Percentiles rank a stretch among this genome's conserved stretches.
These are phyloP conservation scores for Candidula unifasciata DNA, from an alignment of 2,888 invertebrate genomes.

Conservation along the genomic window DNA sequence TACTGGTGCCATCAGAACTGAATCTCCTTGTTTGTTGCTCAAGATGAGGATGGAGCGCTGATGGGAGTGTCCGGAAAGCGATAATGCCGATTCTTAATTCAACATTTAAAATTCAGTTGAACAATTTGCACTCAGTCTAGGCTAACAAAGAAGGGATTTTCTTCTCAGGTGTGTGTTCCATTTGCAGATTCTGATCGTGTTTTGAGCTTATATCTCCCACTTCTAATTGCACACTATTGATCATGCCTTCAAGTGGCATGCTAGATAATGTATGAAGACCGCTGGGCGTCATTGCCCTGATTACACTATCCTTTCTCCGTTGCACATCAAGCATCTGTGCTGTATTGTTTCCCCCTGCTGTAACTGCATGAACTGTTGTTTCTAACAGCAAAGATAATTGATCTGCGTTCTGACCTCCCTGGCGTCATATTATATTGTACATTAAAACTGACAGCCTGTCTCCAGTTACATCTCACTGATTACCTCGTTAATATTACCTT, in stretches of 20 bases:
- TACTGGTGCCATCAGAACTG: no score
- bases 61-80: no score
- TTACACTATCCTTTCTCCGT: not conserved
- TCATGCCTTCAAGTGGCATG: not conserved
- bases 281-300: not conserved
- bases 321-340: not conserved
- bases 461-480: not conserved
- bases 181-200: no score
- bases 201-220: no score
- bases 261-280: not conserved
- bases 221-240: not conserved
- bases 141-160: no score
- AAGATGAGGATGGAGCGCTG: no score
- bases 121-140: no score
- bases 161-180: no score
- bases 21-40: no score
- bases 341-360: not conserved
- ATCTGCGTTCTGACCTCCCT: not conserved
- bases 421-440: constrained; percentile 6
- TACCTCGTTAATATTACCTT: not conserved
- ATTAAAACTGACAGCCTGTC: not conserved
- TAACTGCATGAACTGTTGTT: not conserved
- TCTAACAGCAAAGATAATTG: not conserved
- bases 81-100: no score
- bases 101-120: no score